Percentiles rank a stretch among this genome's conserved stretches.
phyloP scores from a whole-genome alignment of 2,797 vertebrate genomes.

The Podargus strigoides region DNA sequence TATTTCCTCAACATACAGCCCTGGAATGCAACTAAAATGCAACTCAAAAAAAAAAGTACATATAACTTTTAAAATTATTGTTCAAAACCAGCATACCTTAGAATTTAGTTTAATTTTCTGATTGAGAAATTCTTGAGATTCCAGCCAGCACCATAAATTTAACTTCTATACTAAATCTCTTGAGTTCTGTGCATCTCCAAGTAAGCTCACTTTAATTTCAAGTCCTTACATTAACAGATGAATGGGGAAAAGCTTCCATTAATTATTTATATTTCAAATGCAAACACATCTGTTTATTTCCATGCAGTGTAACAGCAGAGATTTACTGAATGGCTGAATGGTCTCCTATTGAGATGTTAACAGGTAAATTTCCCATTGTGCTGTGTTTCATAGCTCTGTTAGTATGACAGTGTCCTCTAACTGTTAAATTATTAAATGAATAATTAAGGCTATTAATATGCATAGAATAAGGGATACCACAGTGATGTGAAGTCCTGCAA shows the following conservation, averaged over 20 bases:
- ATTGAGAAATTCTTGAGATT: background rate
- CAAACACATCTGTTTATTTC: background rate
- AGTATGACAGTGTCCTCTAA: background rate
- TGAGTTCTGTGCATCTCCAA: background rate
- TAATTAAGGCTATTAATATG: slow-evolving; percentile 34
- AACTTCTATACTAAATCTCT: background rate
- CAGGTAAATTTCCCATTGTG: background rate
- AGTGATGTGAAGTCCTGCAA: background rate
- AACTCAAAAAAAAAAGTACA: background rate
- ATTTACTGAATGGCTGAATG: background rate
- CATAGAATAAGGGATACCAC: slow-evolving; percentile 3
- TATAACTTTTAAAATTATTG: background rate
- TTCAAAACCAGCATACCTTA: background rate
- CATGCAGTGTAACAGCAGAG: background rate
- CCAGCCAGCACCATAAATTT: background rate
- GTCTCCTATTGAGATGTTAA: background rate
- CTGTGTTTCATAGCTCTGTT: background rate
- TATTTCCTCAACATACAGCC: background rate
- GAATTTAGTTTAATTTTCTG: background rate
- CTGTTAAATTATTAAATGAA: background rate
- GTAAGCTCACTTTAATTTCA: background rate
- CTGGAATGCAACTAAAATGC: background rate
- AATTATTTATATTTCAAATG: background rate
- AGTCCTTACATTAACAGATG: background rate
- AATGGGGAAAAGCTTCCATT: background rate